Evolutionary conservation across 2,888 invertebrate genomes (phyloP).

Genomic region (Oscheius sp.): DNA sequence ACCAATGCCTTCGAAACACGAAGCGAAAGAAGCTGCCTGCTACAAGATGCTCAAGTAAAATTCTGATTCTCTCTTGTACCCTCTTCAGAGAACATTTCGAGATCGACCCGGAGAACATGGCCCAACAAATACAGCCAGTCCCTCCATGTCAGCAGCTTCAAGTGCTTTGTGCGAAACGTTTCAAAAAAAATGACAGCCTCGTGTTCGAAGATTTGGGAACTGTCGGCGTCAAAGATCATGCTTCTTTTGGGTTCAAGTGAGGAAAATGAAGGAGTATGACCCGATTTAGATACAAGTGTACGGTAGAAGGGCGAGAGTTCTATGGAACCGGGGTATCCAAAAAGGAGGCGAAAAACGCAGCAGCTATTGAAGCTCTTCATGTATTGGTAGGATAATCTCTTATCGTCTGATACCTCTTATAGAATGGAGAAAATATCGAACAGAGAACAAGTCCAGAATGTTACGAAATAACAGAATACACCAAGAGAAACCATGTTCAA

Average conservation of each 20-base stretch:
- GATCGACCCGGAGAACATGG: not conserved
- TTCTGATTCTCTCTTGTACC: not conserved
- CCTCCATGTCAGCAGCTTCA: constrained; percentile 16
- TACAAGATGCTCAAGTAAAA: constrained; percentile 34
- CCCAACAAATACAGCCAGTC: not conserved
- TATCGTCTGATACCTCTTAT: not conserved
- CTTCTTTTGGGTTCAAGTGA: constrained; percentile 15
- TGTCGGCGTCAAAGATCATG: constrained; percentile 10
- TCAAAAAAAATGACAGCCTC: constrained; percentile 7
- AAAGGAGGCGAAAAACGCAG: constrained; percentile 49
- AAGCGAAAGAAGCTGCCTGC: constrained; percentile 40
- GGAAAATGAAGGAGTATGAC: not conserved
- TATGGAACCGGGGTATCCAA: constrained; percentile 45
- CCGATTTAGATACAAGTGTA: constrained; percentile 12
- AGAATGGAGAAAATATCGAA: not conserved
- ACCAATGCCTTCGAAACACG: constrained; percentile 27
- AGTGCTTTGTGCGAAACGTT: constrained; percentile 10
- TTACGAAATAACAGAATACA: not conserved
- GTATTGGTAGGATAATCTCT: constrained; percentile 32
- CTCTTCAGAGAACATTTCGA: constrained; percentile 13
- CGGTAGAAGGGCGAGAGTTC: constrained; percentile 23
- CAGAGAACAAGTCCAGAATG: not conserved
- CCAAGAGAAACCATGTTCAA: constrained; percentile 9
- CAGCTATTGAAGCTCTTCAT: constrained; percentile 44
- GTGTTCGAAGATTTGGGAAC: constrained; percentile 21